Evolutionary conservation across 92 coral and sea anemone genomes (phyloP).

Genomic region (Epizoanthus scotinus): DNA sequence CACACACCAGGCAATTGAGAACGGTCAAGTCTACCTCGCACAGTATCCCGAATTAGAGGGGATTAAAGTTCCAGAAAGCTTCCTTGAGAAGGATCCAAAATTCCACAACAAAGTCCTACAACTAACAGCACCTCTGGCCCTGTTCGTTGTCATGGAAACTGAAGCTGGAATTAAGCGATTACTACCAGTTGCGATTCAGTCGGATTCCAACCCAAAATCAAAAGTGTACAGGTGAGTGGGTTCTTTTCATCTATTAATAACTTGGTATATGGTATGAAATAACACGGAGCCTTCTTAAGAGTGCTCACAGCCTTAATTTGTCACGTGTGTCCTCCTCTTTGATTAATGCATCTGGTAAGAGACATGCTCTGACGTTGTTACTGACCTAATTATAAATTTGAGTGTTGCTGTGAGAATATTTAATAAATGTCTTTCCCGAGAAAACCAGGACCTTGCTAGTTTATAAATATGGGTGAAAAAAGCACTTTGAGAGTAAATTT

Average conservation of each 20-base stretch:
- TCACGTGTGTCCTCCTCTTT: too few species aligned
- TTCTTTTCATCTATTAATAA: background rate
- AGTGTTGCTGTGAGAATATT: too few species aligned
- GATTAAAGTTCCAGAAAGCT: constrained; percentile 65
- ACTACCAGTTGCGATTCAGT: constrained; percentile 88
- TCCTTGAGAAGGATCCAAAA: constrained; percentile 61
- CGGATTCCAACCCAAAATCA: constrained; percentile 74
- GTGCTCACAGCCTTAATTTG: too few species aligned
- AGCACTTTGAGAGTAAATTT: too few species aligned
- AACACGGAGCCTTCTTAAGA: too few species aligned
- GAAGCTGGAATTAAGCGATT: constrained; percentile 77
- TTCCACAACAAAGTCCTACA: constrained; percentile 82
- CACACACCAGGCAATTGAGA: constrained; percentile 72
- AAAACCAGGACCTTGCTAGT: too few species aligned
- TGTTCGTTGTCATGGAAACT: constrained; percentile 71
- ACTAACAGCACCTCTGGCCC: constrained; percentile 91
- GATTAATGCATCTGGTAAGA: too few species aligned
- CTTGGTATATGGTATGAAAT: too few species aligned
- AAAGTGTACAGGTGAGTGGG: constrained; percentile 58
- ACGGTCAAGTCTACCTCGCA: constrained; percentile 73
- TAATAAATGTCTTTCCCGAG: too few species aligned
- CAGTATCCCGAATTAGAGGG: constrained; percentile 88
- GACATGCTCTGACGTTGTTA: too few species aligned
- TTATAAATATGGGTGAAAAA: too few species aligned
- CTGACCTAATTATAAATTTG: too few species aligned